Evolutionary conservation across 2,888 invertebrate genomes (phyloP).

Genomic region (Meghimatium bilineatum): DNA sequence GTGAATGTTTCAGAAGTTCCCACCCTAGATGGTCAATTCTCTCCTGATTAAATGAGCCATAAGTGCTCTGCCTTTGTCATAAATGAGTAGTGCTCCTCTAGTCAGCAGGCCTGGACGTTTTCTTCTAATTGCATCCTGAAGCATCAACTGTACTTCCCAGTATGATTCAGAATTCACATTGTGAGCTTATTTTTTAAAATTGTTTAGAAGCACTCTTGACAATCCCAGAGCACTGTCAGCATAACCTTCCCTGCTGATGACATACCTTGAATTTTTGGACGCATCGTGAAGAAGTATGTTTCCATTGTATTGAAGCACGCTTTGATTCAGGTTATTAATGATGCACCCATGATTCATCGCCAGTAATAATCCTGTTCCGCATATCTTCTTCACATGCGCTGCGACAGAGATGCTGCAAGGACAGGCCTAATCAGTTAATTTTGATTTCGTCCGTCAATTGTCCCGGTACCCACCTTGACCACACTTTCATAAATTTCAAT

Average conservation of each 20-base stretch:
- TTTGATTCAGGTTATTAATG: conserved; percentile 7
- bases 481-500: background rate
- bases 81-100: background rate
- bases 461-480: background rate
- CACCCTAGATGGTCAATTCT: conserved; percentile 1
- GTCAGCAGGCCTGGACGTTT: conserved; percentile 13
- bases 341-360: conserved; percentile 7
- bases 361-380: background rate
- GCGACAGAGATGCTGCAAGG: background rate
- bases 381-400: background rate
- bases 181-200: background rate
- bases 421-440: background rate
- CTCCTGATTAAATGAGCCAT: background rate
- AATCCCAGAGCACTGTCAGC: background rate
- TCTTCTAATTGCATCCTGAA: background rate
- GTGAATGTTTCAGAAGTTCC: background rate
- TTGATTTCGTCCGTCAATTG: background rate
- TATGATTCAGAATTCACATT: background rate
- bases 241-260: conserved; percentile 8
- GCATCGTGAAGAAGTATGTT: background rate
- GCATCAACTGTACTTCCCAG: background rate
- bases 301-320: conserved; percentile 1
- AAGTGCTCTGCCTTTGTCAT: background rate
- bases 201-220: background rate
- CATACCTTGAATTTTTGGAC: background rate